Base-by-base conservation (phyloP, 2,888 invertebrate genomes). In the Trissoscelio sp. region DNA sequence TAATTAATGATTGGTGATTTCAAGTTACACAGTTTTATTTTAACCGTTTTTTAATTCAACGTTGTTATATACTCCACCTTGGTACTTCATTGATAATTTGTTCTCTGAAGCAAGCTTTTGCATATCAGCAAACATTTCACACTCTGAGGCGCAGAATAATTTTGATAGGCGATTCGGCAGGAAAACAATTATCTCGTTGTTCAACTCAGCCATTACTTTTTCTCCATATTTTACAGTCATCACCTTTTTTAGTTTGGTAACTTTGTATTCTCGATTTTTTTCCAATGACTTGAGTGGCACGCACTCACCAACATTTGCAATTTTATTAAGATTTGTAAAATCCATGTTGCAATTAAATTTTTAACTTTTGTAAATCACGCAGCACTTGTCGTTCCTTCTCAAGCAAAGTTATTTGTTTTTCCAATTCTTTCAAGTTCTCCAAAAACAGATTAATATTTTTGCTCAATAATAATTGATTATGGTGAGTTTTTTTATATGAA, bases 31-130 rank as follows among this genome's bases (percentile, higher is more conserved):
- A 28, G 28, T 16, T 6, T 14, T 28, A 28, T 28, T 14, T 44
- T 44, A 44, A 2, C 3, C 6, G 14, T 18, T n/a, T 6, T 51
- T 51, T 7, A 57, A 57, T 57, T 37, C 34, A 7, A 57, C 11
- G 18, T 37, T 12, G 55, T 37, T 57, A 18, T 24, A 57, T 4
- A 14, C 16, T 37, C 55, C 55, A 4, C 55, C 55, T 18, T 34
- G 11, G 16, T 57, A 57, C 31, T 57, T 57, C 37, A 57, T 57
- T 57, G 18, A 14, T 37, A 57, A 57, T 9, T 57, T 57, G 1
- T 57, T 57, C 20, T 57, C 55, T 18, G 5, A 57, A 9, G 55
- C 55, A 18, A 57, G 55, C n/a, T 53, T 28, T 24, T 53, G 24
- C 37, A 37, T 34, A 31, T 37, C 16, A 7, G 11, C 1, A 7